Evolutionary conservation across 2,888 invertebrate genomes (phyloP).

Genomic region (Nemapogon koenigi): DNA sequence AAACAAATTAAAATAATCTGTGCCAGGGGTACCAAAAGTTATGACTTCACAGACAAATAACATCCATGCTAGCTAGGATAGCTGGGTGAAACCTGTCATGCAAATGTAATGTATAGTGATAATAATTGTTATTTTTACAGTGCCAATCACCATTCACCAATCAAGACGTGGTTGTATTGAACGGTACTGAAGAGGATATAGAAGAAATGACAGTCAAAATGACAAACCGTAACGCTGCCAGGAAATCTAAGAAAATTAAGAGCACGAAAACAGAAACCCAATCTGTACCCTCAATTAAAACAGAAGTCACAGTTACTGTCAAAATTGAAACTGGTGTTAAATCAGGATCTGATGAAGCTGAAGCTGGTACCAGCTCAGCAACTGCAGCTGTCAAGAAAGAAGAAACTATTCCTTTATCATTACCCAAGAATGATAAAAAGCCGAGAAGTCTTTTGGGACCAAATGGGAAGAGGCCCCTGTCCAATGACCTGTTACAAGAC

Average conservation of each 20-base stretch:
- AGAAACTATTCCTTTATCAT: constrained; percentile 49
- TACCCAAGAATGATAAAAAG: constrained; percentile 51
- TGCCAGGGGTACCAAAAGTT: no score
- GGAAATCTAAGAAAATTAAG: constrained; percentile 72
- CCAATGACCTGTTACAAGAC: constrained; percentile 56
- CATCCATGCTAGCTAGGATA: no score
- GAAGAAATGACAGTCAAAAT: constrained; percentile 69
- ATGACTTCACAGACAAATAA: no score
- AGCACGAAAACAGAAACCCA: constrained; percentile 34
- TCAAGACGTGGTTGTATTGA: constrained; percentile 86
- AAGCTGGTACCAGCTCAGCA: constrained; percentile 28
- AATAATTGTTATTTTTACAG: constrained; percentile 33
- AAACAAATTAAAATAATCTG: no score
- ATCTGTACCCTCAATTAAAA: constrained; percentile 26
- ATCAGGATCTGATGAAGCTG: constrained; percentile 40
- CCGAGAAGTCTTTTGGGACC: constrained; percentile 51
- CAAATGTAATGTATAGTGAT: constrained; percentile 7
- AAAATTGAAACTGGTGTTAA: constrained; percentile 18
- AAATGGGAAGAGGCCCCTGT: constrained; percentile 39
- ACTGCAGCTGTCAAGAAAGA: constrained; percentile 40
- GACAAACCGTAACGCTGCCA: constrained; percentile 70
- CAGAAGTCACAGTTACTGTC: no score
- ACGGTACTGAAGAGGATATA: constrained; percentile 83
- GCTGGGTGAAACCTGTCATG: no score
- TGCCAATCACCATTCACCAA: constrained; percentile 81